Evolutionary conservation across 2,113 vertebrate genomes (phyloP), one percentile per base, ranked within the genome.

Genomic region (Polypterus bichir): DNA sequence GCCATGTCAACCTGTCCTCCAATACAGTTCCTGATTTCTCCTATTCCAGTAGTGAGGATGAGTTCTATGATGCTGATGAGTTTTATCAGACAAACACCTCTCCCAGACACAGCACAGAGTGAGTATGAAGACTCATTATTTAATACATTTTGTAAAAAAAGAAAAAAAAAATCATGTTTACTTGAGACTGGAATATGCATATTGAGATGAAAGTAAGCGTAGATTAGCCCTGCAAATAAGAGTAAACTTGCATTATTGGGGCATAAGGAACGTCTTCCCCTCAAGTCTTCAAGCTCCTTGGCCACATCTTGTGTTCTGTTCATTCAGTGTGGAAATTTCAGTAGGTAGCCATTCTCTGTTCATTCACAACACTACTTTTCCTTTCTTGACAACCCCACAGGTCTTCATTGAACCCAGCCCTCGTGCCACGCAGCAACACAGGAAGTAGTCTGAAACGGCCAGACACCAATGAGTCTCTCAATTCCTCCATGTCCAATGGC

Each of bases 11-110:
- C 75, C 77, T 96, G 64, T 93, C 93, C 69, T 90, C 91, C 63
- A 95, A 92, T 64, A 91, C 93, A 3, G 93, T 99, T 72, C 96
- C 96, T 44, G 94, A 99, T 69, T 97, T 97, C 80, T 98, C 95
- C 57, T 99, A 99, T 65, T 99, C 96, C 3, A 97, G 93, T 86
- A 99, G 96, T 57, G 96, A 99, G 77, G 96, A 99, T 65, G 96
- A 99, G 71, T 99, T 99, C 82, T 99, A 99, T 46, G 95, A 99
- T 47, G 96, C 96, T 5, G 96, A 99, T 63, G 94, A 97, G 70
- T 98, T 92, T 77, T 93, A 94, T 79, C 93, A 97, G 81, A 93
- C 78, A 77, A 88, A 79, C 70, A 90, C 92, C 59, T 97, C 95
- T 62, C 94, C 96, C 66, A 97, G 97, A 77, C 87, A 86, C 67